A percentile compares a stretch with the other conserved stretches of the same genome.
These are phyloP conservation scores for Steinernema khuongi DNA, from an alignment of 1,140 invertebrate species.

Conservation along the genomic window DNA sequence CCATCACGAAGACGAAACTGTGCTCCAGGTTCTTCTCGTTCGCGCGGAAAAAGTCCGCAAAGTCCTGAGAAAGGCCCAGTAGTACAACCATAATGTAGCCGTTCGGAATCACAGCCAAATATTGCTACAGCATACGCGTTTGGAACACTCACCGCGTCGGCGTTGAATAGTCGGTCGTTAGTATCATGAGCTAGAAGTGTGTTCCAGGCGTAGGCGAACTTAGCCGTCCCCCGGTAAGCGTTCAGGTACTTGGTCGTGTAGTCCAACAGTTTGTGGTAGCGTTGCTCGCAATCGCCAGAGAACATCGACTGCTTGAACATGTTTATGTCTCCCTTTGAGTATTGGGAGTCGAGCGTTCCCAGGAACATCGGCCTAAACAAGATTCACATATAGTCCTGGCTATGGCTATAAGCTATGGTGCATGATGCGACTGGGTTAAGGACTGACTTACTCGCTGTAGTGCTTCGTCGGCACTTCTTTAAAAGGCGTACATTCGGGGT, in stretches of 20 bases:
- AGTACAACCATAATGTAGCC: slow-evolving; percentile 19
- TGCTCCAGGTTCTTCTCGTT: slow-evolving; percentile 25
- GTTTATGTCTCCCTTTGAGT: not conserved
- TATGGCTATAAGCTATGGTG: too few species aligned
- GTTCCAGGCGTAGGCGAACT: slow-evolving; percentile 29
- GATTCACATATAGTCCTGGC: too few species aligned
- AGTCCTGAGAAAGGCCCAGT: not conserved
- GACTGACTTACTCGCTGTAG: slow-evolving; percentile 1
- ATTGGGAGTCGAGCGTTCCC: too few species aligned
- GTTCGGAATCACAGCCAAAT: too few species aligned
- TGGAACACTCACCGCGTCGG: slow-evolving; percentile 25
- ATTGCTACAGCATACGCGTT: too few species aligned
- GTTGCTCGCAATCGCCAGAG: slow-evolving; percentile 25
- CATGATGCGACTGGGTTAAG: not conserved
- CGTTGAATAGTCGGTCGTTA: slow-evolving; percentile 13
- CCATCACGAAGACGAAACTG: slow-evolving; percentile 29
- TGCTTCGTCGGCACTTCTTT: slow-evolving; percentile 21
- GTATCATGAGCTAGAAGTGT: slow-evolving; percentile 29
- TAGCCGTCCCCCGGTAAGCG: slow-evolving; percentile 15
- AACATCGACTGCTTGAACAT: slow-evolving; percentile 19
- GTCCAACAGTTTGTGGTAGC: slow-evolving; percentile 13
- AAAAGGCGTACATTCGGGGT: slow-evolving; percentile 30
- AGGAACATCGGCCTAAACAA: too few species aligned
- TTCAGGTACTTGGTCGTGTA: slow-evolving; percentile 29
- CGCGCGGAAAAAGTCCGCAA: not conserved